A percentile compares a stretch with the other conserved stretches of the same genome.
Conservation (phyloP, 64 coral and sea anemone species). For the Dendronephthya gigantea region DNA sequence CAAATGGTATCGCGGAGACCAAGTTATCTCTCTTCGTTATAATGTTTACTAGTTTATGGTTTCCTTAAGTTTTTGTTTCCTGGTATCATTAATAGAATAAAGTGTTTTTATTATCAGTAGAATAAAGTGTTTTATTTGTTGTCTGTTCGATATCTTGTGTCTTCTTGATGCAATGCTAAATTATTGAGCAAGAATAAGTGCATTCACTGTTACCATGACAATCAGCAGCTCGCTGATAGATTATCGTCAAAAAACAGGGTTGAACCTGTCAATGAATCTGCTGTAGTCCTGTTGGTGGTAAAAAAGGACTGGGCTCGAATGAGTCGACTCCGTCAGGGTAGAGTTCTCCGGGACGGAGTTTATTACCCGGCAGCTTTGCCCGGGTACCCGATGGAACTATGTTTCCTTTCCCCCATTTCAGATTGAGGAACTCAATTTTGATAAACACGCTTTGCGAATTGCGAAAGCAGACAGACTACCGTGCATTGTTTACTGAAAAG, state of each 20-base stretch:
- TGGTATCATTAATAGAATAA: too few relatives aligned
- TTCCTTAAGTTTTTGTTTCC: too few relatives aligned
- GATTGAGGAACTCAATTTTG: background rate
- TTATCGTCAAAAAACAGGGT: background rate
- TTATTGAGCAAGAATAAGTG: too few relatives aligned
- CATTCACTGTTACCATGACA: background rate
- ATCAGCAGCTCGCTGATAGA: background rate
- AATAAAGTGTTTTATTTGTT: too few relatives aligned
- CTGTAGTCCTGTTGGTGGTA: background rate
- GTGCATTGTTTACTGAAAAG: background rate
- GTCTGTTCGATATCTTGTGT: too few relatives aligned
- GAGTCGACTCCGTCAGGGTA: background rate
- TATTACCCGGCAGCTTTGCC: conserved; percentile 1
- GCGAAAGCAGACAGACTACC: background rate
- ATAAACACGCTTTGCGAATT: background rate
- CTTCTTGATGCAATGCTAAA: too few relatives aligned
- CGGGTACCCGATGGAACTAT: background rate
- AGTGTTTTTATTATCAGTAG: too few relatives aligned
- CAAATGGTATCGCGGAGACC: too few relatives aligned
- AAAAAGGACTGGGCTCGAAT: background rate
- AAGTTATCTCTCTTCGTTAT: too few relatives aligned
- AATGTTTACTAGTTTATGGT: too few relatives aligned
- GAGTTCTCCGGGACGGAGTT: background rate
- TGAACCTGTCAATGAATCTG: background rate
- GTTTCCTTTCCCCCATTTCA: background rate